Conservation (phyloP, 2,888 invertebrate species). For the Seladonia tumulorum region DNA sequence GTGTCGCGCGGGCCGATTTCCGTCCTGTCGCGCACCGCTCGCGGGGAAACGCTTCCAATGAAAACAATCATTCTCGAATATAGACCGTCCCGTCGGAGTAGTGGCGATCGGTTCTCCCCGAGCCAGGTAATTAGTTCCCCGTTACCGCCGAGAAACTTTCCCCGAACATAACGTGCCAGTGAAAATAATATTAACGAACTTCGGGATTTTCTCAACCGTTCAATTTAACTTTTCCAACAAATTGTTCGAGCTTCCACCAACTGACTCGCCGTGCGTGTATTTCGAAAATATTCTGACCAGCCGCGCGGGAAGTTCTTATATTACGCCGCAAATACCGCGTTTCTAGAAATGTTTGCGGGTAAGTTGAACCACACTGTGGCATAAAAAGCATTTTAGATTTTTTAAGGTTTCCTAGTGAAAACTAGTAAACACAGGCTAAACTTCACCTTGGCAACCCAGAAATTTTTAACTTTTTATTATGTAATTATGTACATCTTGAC, state of each 20-base stretch:
- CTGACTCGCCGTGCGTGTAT: background rate
- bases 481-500: too few relatives aligned
- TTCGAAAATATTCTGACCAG: constrained; percentile 4
- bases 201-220: constrained; percentile 17
- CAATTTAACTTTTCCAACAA: constrained; percentile 42
- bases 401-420: too few relatives aligned
- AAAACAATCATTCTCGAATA: constrained; percentile 4
- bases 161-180: background rate
- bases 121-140: constrained; percentile 21
- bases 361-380: background rate
- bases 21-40: background rate
- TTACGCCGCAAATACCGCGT: background rate
- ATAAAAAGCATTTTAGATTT: too few relatives aligned
- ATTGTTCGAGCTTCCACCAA: constrained; percentile 10
- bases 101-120: background rate
- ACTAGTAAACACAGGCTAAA: too few relatives aligned
- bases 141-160: background rate
- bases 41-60: background rate
- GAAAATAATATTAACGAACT: constrained; percentile 20
- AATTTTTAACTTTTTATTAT: too few relatives aligned
- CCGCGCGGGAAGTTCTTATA: background rate
- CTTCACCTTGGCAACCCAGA: too few relatives aligned
- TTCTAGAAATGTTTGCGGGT: background rate
- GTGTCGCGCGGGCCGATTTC: constrained; percentile 17
- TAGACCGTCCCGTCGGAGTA: background rate